Base-by-base conservation (phyloP, 2,888 invertebrate species). In the Drosophila kambysellisi region DNA sequence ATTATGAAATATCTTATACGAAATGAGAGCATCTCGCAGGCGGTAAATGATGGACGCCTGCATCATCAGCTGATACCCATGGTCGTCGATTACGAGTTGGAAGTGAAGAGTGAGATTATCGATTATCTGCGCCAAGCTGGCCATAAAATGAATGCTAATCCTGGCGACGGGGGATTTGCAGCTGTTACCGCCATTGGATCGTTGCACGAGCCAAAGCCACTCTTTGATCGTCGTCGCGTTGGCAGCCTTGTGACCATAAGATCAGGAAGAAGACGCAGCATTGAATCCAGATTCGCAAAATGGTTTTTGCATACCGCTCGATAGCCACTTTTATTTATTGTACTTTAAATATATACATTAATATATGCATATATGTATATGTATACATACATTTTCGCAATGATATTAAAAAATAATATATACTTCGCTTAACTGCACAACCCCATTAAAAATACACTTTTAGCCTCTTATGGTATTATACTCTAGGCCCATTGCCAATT, bases 41-140 rank as follows among this genome's bases (percentile, higher is more conserved):
- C 97, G 0, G 94, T 98, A 60, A 95, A 96, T 82, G 94, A 95
- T 5, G 95, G 95, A 1, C 94, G 98, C 56, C 91, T 98, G 9
- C 98, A 99, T 93, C 98, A 99, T 92, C 98, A 99, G 92, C 95
- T 98, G 65, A 93, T 95, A 54, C 97, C 97, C 0, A 96, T 96
- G 95, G 93, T 94, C 66, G 92, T 97, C 0, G 94, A 95, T 68
- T 95, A 96, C 80, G 97, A 97, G 90, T 87, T 92, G 0, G 95
- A 94, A 59, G 95, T 96, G 83, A 93, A 95, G 63, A 71, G 92
- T 89, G 95, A 66, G 9, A 67, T 90, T 3, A 39, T 79, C 15
- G 64, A 76, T 0, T 89, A 87, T 71, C 79, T 92, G 4, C 33
- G 11, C 2, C 60, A 73, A 17, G 82, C 83, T 25, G 94, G 94